phyloP scores from a whole-genome alignment of 2,113 vertebrate species.

The Pantherophis guttatus region DNA sequence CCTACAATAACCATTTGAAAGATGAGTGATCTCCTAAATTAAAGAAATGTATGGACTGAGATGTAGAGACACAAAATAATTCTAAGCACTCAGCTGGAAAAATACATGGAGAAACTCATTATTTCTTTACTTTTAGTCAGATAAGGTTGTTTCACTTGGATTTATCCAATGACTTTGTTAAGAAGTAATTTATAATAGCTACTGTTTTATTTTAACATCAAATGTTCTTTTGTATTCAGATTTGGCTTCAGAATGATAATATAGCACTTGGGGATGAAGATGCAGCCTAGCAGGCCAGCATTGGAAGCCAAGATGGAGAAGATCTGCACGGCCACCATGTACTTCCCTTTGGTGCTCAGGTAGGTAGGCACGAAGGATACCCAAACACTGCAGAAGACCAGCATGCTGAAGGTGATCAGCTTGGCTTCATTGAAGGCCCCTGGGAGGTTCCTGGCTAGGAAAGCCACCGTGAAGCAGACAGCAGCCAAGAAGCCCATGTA shows the following conservation, averaged over 20 bases:
- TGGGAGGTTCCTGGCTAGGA: background rate
- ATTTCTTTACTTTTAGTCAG: background rate
- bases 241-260: background rate
- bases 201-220: background rate
- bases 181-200: background rate
- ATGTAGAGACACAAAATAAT: background rate
- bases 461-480: background rate
- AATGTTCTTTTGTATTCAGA: background rate
- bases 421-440: background rate
- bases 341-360: background rate
- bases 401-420: background rate
- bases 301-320: background rate
- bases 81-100: background rate
- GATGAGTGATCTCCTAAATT: background rate
- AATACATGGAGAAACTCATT: background rate
- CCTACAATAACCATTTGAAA: background rate
- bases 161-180: background rate
- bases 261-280: background rate
- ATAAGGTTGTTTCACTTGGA: background rate
- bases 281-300: background rate
- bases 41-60: background rate
- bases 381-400: background rate
- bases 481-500: background rate
- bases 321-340: background rate
- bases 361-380: background rate